A percentile compares a stretch with the other conserved stretches of the same genome.
Conservation (phyloP, 2,888 invertebrate species). For the Frankliniella fusca region DNA sequence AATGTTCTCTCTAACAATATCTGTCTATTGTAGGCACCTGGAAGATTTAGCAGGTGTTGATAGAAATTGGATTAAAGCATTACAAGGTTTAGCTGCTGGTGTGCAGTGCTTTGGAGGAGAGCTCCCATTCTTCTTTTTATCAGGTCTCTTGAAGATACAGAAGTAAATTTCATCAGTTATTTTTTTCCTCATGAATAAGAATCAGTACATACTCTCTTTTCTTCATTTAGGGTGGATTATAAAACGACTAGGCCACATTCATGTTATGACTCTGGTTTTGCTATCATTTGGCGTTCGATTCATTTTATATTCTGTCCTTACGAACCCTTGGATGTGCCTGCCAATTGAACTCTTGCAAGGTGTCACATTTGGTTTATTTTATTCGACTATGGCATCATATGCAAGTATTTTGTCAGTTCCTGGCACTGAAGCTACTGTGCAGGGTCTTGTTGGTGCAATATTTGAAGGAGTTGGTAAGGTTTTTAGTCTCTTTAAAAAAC, state of each 20-base stretch:
- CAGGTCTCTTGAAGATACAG: conserved; percentile 51
- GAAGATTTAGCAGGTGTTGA: conserved; percentile 62
- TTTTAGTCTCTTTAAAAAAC: background rate
- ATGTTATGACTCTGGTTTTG: conserved; percentile 78
- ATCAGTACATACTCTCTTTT: conserved; percentile 33
- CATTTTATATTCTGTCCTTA: conserved; percentile 71
- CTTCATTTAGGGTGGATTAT: conserved; percentile 61
- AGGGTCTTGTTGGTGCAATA: conserved; percentile 79
- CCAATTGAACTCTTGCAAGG: conserved; percentile 84
- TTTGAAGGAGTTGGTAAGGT: conserved; percentile 73
- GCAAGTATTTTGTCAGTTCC: conserved; percentile 77
- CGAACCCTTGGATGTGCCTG: conserved; percentile 77
- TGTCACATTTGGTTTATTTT: conserved; percentile 81
- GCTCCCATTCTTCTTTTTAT: conserved; percentile 80
- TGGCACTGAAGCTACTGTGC: conserved; percentile 82
- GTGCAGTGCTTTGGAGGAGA: conserved; percentile 81
- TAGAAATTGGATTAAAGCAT: conserved; percentile 61
- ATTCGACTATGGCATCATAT: conserved; percentile 83
- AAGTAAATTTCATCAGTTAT: conserved; percentile 37
- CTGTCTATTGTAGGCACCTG: conserved; percentile 50
- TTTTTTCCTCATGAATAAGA: conserved; percentile 35
- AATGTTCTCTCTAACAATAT: background rate
- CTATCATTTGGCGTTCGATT: conserved; percentile 76
- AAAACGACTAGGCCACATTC: conserved; percentile 72
- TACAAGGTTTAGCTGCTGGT: conserved; percentile 69